Evolutionary conservation across 2,888 invertebrate species (phyloP).

Genomic region (Stomorhina lunata): DNA sequence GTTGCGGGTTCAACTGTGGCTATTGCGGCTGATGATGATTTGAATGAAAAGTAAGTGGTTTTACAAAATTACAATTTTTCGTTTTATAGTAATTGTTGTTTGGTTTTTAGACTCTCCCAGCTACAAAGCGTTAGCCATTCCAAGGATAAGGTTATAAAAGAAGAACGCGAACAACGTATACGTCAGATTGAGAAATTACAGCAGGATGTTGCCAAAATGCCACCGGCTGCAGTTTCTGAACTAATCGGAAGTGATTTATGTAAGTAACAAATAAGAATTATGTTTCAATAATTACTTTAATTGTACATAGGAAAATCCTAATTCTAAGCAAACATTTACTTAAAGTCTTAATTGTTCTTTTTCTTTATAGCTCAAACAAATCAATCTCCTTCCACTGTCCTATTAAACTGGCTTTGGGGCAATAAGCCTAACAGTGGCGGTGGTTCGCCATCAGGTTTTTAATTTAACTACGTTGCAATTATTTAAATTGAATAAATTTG

Average conservation of each 20-base stretch:
- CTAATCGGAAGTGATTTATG: conserved; percentile 88
- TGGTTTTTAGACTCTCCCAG: conserved; percentile 82
- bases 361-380: conserved; percentile 84
- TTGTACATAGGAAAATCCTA: too few relatives aligned
- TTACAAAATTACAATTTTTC: not conserved
- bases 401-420: conserved; percentile 91
- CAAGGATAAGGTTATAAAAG: conserved; percentile 87
- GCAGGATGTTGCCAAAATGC: conserved; percentile 86
- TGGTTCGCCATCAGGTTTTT: conserved; percentile 36
- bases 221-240: conserved; percentile 87
- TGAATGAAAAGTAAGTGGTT: conserved; percentile 75
- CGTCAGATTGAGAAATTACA: conserved; percentile 88
- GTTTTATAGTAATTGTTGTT: not conserved
- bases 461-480: not conserved
- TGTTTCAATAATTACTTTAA: not conserved
- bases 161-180: conserved; percentile 88
- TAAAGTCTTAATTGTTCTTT: not conserved
- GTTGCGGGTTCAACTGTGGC: conserved; percentile 61
- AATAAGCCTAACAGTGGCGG: conserved; percentile 75
- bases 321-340: not conserved
- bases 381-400: conserved; percentile 89
- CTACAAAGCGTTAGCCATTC: conserved; percentile 87
- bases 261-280: conserved; percentile 81
- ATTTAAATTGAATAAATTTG: not conserved
- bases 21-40: conserved; percentile 70